Base-by-base conservation (phyloP, 2,113 vertebrate species). In the Scatophagus argus region DNA sequence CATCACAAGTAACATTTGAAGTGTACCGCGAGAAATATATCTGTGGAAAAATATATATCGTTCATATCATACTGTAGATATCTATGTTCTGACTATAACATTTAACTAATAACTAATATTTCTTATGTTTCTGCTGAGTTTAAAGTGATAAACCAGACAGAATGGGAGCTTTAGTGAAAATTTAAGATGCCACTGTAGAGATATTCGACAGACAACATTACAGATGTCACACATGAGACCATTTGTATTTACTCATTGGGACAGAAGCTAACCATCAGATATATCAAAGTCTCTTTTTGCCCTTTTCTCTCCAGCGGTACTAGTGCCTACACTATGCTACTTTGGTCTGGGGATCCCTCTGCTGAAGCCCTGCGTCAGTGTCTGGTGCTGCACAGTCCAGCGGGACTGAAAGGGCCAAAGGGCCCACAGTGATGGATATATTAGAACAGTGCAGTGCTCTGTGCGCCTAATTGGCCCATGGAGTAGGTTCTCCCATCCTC, bases 381-480 rank as follows among this genome's bases (percentile, higher is more conserved):
- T 68, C 82, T 85, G 51, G 52, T 70, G 80, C 81, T 78, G 86
- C 83, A 85, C 25, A 13, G 39, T 87, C 91, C 85, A 23, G 55
- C 43, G 91, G 90, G 90, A 91, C 52, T 39, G 44, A 67, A 66
- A 76, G 77, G 88, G 69, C 88, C 90, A 83, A 77, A 46, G 85
- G 88, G 88, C 73, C 84, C 83, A 77, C 85, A 66, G 66, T 79
- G 88, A 89, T 91, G 93, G 89, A 92, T 91, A 85, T 90, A 92
- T 94, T 93, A 93, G 89, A 88, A 82, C 77, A 77, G 71, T 41
- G 75, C 81, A 75, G 77, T 80, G 67, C 79, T 90, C 71, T 71
- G 82, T 88, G 79, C 43, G 81, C 78, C 83, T 94, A 95, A 94
- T 93, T 93, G 93, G 93, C 91, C 93, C 77, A 82, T 85, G 72